These are phyloP conservation scores for Paracentrotus lividus DNA, from an alignment of 53 echinoderm and acorn worm species.

Conservation along the genomic window DNA sequence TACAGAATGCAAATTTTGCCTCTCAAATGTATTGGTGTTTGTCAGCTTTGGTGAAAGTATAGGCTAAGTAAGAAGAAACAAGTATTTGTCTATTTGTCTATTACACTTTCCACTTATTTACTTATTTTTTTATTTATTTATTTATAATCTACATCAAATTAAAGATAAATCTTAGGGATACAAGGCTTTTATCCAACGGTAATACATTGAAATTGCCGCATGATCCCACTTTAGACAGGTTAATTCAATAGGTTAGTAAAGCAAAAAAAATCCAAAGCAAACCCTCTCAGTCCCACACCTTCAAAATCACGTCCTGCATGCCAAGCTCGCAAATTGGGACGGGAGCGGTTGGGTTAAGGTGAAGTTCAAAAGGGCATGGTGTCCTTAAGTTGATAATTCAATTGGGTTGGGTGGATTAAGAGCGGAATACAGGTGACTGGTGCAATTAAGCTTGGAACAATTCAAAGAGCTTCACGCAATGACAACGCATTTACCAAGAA, in stretches of 20 bases:
- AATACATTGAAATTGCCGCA: neutral
- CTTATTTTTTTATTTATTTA: too few species aligned
- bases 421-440: slow-evolving; percentile 55
- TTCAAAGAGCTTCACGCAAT: slow-evolving; percentile 32
- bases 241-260: neutral
- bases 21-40: too few species aligned
- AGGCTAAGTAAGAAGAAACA: neutral
- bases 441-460: slow-evolving; percentile 26
- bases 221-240: neutral
- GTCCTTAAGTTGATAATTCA: slow-evolving; percentile 59
- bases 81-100: neutral
- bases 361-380: slow-evolving; percentile 47
- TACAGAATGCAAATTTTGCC: too few species aligned
- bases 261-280: neutral
- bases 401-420: slow-evolving; percentile 35
- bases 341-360: neutral
- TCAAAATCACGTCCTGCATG: neutral
- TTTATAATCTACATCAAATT: too few species aligned
- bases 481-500: slow-evolving; percentile 49
- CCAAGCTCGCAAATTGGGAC: neutral
- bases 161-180: neutral
- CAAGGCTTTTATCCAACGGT: neutral
- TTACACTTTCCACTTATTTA: neutral
- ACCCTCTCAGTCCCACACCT: neutral
- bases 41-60: too few species aligned